phyloP scores from a whole-genome alignment of 2,797 vertebrate genomes.

The Hirundo rustica region DNA sequence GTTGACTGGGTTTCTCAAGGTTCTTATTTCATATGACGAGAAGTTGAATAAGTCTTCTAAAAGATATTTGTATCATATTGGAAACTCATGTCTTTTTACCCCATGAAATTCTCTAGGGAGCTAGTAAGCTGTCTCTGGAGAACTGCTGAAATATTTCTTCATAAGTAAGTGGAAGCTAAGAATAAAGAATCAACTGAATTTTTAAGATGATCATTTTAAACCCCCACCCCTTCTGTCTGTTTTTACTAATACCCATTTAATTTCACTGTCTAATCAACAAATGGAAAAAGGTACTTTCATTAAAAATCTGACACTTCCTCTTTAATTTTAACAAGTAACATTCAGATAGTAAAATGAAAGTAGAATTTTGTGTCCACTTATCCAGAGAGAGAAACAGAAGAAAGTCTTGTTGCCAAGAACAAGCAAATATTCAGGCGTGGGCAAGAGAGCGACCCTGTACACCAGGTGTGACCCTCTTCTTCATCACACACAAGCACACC shows the following conservation, averaged over 20 bases:
- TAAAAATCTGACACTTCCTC: not conserved
- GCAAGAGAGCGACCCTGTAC: not conserved
- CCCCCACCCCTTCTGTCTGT: not conserved
- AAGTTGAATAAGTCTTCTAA: not conserved
- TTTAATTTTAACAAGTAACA: not conserved
- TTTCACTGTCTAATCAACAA: not conserved
- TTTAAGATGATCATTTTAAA: not conserved
- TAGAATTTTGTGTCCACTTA: not conserved
- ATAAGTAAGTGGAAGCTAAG: not conserved
- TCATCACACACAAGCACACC: not conserved
- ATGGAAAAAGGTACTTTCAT: not conserved
- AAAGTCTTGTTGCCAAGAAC: not conserved
- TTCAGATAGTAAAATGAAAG: not conserved
- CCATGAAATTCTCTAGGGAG: not conserved
- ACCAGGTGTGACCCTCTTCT: not conserved
- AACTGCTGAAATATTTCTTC: not conserved
- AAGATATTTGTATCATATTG: not conserved
- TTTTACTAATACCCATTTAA: not conserved
- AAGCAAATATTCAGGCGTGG: accelerated
- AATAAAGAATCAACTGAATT: not conserved
- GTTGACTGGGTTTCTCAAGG: not conserved
- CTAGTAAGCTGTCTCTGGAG: not conserved
- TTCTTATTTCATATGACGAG: not conserved
- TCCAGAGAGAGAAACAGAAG: not conserved
- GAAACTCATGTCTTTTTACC: not conserved